Evolutionary conservation across 1,140 invertebrate species (phyloP).

Genomic region (Spodoptera litura): DNA sequence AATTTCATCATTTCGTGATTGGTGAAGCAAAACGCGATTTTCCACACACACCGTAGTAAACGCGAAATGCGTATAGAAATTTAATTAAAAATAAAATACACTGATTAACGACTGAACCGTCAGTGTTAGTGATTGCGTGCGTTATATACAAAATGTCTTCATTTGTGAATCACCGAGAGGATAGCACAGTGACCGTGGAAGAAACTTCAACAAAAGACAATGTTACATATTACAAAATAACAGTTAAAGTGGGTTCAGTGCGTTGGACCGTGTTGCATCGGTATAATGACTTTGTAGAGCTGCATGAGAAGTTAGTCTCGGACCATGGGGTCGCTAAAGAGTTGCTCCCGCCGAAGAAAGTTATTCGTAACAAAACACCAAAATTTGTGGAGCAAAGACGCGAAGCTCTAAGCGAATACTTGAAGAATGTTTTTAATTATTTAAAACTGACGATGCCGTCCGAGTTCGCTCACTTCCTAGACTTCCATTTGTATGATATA

Average conservation of each 20-base stretch:
- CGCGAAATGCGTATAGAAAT: conserved; percentile 15
- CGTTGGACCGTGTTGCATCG: conserved; percentile 94
- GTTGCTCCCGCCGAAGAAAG: conserved; percentile 95
- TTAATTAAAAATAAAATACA: conserved; percentile 24
- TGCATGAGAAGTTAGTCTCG: conserved; percentile 93
- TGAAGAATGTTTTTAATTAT: conserved; percentile 92
- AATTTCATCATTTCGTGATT: neutral
- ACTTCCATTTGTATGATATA: conserved; percentile 94
- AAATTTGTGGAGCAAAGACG: conserved; percentile 94
- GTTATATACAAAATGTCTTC: conserved; percentile 70
- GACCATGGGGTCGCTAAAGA: conserved; percentile 94
- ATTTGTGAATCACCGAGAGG: conserved; percentile 76
- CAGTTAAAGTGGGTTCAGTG: conserved; percentile 88
- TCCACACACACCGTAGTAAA: neutral
- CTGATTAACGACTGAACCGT: conserved; percentile 14
- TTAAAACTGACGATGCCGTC: conserved; percentile 91
- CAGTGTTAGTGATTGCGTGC: conserved; percentile 1
- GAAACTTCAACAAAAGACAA: conserved; percentile 79
- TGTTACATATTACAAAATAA: conserved; percentile 84
- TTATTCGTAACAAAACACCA: conserved; percentile 89
- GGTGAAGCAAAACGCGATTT: neutral
- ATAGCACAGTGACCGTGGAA: conserved; percentile 76
- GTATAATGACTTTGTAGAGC: conserved; percentile 95
- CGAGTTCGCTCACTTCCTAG: conserved; percentile 91
- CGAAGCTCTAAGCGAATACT: conserved; percentile 92